Evolutionary conservation across 1,140 invertebrate species (phyloP).

Genomic region (Hydropsyche tenuis): DNA sequence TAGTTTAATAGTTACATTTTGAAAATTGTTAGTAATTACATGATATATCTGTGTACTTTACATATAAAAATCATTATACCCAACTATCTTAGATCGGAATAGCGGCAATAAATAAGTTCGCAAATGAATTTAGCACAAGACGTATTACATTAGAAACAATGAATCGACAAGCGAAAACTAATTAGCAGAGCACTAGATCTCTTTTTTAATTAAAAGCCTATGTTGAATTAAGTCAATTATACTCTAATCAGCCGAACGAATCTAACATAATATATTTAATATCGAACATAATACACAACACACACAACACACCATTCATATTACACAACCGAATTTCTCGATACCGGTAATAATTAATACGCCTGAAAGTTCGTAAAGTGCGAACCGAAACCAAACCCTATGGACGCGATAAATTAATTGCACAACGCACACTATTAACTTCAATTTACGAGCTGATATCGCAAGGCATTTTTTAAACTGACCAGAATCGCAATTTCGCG

Average conservation of each 20-base stretch:
- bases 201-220: neutral
- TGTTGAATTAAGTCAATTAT: constrained; percentile 2
- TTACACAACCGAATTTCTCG: neutral
- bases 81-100: no score
- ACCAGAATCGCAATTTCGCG: neutral
- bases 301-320: no score
- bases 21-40: no score
- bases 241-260: neutral
- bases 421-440: neutral
- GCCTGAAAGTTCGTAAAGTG: neutral
- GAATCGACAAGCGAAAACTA: no score
- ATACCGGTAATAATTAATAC: neutral
- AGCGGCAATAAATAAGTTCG: no score
- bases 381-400: neutral
- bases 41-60: no score
- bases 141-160: no score
- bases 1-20: no score
- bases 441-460: neutral
- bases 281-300: no score
- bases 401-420: neutral
- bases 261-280: neutral
- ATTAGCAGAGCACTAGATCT: no score
- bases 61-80: no score
- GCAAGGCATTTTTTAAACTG: neutral
- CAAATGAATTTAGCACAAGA: no score